Percentiles rank a stretch among this genome's conserved stretches.
Evolutionary conservation across 1,140 invertebrate species (phyloP).

Genomic region (Drosophila parvula): DNA sequence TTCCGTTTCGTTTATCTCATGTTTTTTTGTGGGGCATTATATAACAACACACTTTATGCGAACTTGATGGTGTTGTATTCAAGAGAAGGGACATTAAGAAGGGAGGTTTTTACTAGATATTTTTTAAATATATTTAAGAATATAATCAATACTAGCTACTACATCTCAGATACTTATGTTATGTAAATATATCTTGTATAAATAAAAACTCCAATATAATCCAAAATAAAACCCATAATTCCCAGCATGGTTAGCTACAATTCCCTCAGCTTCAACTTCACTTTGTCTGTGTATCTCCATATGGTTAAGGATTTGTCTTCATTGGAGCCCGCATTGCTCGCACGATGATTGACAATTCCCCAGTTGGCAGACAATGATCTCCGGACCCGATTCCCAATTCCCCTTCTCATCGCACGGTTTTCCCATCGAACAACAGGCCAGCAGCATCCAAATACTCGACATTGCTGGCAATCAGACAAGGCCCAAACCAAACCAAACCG

Average conservation of each 20-base stretch:
- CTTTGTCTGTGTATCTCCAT: background rate
- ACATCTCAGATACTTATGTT: too few species aligned
- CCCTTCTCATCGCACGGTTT: conserved; percentile 20
- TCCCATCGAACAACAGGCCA: conserved; percentile 25
- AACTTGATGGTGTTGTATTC: conserved; percentile 17
- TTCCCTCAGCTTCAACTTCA: background rate
- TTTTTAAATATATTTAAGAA: background rate
- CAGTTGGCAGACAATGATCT: conserved; percentile 47
- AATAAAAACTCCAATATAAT: background rate
- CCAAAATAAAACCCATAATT: background rate
- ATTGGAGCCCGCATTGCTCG: conserved; percentile 33
- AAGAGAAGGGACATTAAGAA: background rate
- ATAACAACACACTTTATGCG: conserved; percentile 22
- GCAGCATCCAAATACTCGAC: conserved; percentile 45
- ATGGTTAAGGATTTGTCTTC: conserved; percentile 28
- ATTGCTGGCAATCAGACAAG: conserved; percentile 63
- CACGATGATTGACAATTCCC: conserved; percentile 50
- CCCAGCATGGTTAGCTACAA: background rate
- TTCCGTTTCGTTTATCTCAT: conserved; percentile 82
- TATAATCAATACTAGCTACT: too few species aligned
- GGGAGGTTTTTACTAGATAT: too few species aligned
- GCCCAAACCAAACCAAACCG: conserved; percentile 20
- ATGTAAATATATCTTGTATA: too few species aligned
- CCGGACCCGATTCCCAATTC: conserved; percentile 4
- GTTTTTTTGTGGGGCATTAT: conserved; percentile 48